phyloP scores from a whole-genome alignment of 2,797 vertebrate species.

The Malurus splendens region DNA sequence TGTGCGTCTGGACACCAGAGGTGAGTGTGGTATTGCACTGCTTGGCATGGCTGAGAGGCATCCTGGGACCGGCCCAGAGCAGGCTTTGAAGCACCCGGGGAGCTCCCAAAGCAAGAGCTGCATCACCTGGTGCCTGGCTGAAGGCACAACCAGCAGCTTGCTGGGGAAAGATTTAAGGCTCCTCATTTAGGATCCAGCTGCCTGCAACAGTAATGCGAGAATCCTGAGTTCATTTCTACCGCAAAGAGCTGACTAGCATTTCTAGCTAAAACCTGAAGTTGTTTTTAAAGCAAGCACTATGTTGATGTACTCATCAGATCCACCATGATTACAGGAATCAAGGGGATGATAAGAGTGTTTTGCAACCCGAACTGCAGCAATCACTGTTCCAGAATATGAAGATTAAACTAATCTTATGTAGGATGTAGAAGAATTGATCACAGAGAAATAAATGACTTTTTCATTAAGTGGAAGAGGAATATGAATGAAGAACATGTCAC shows the following conservation, averaged over 20 bases:
- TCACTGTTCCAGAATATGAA: neutral
- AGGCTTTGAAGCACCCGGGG: rapidly evolving
- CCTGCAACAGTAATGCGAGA: neutral
- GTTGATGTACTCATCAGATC: neutral
- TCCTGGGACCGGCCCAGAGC: neutral
- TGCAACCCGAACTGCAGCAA: neutral
- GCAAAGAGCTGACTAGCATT: neutral
- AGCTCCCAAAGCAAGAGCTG: rapidly evolving
- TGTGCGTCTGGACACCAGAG: rapidly evolving
- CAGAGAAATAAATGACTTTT: neutral
- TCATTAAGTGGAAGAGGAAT: neutral
- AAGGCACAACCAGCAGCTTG: neutral
- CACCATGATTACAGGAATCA: neutral
- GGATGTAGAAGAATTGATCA: neutral
- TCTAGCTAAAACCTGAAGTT: neutral
- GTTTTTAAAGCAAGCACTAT: neutral
- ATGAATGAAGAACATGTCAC: neutral
- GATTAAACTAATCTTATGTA: neutral
- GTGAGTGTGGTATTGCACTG: rapidly evolving
- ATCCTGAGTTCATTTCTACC: neutral
- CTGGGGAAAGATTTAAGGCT: neutral
- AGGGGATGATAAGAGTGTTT: neutral
- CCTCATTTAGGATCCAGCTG: neutral
- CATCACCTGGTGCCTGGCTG: rapidly evolving
- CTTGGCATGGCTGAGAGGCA: rapidly evolving